Evolutionary conservation across 2,113 vertebrate genomes (phyloP).

Genomic region (Crotalus tigris): DNA sequence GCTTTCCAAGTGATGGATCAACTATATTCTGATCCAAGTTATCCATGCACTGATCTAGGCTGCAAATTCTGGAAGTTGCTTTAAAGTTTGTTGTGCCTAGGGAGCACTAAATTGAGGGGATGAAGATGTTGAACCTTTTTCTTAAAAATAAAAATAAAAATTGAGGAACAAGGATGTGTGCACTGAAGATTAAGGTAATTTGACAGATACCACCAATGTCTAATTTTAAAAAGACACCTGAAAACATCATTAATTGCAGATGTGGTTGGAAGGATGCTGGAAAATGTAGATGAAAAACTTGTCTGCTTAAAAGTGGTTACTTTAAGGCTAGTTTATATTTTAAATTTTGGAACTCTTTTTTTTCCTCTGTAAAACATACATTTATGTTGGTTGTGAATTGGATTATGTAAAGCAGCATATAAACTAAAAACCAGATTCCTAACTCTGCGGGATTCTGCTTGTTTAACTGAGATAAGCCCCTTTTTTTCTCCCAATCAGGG

Average conservation of each 20-base stretch:
- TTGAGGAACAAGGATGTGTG: not conserved
- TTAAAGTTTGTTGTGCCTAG: not conserved
- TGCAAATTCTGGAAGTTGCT: not conserved
- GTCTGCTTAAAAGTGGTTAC: not conserved
- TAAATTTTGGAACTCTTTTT: not conserved
- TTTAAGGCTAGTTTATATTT: not conserved
- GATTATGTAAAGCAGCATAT: not conserved
- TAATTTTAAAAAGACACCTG: not conserved
- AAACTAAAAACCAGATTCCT: not conserved
- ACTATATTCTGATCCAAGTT: not conserved
- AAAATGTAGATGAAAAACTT: not conserved
- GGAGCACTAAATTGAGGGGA: not conserved
- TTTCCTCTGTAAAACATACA: not conserved
- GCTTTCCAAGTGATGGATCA: not conserved
- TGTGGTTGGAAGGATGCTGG: not conserved
- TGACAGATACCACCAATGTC: not conserved
- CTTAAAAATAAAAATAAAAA: not conserved
- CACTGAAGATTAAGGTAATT: not conserved
- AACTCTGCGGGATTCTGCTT: no score
- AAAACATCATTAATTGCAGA: not conserved
- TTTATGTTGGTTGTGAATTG: not conserved
- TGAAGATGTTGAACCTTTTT: not conserved
- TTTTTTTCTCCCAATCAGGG: no score
- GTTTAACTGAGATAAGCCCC: not conserved
- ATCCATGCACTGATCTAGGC: not conserved